Evolutionary conservation across 1,140 invertebrate species (phyloP), one percentile per base, ranked within the genome.

Genomic region (Telenomus remus): DNA sequence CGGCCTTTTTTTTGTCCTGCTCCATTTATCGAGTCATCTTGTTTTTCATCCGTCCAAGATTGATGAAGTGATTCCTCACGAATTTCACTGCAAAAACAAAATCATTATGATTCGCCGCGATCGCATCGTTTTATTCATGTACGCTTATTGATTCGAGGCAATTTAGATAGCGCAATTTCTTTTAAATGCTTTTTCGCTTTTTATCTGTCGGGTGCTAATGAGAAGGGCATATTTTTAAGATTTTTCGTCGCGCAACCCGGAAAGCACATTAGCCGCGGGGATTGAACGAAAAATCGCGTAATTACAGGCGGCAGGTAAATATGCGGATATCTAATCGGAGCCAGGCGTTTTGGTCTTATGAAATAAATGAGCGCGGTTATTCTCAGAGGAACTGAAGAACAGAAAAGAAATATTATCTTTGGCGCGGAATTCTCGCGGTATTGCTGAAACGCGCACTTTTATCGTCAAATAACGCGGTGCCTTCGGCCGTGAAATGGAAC

Each of bases 301-400:
- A 78, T 78, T 78, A 68, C 75, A 60, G 16, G 51, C 75, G 55
- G 69, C 59, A 42, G 46, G 69, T 50, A 78, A 78, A 78, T 73
- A 78, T 61, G 75, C 70, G 75, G 69, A 78, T 78, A 78, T 78
- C 75, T 78, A 78, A 78, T 78, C 75, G 75, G 64, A 44, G 64
- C 69, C 75, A 53, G 53, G 64, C 55, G 56, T 78, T 73, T 78
- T 73, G 73, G 63, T 54, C 75, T 77, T 72, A 77, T 77, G 69
- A 77, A 77, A 77, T 77, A 72, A 77, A 77, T 69, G 75, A 69
- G 75, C 75, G 75, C 75, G 75, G 75, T 77, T 77, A 72, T 61
- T 77, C 69, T 77, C 75, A 69, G 68, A 77, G 75, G 75, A 69
- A 77, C 69, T 72, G 75, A 59, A 55, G 64, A 72, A 72, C 63